Evolutionary conservation across 2,888 invertebrate species (phyloP).

Genomic region (Eupithecia abbreviata): DNA sequence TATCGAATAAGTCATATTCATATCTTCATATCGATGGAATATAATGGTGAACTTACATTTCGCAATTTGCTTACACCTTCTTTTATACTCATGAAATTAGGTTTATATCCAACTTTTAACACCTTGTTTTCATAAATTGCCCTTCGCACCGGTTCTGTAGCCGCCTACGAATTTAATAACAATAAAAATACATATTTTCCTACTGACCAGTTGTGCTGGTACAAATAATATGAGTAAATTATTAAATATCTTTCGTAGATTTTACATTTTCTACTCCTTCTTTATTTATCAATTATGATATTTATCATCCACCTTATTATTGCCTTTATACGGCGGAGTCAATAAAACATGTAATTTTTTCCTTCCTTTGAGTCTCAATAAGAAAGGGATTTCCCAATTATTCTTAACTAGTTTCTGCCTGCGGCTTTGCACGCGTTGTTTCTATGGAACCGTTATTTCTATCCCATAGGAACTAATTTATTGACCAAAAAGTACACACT

Average conservation of each 20-base stretch:
- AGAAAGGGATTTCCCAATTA: too few relatives aligned
- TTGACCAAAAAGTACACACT: too few relatives aligned
- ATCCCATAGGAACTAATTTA: too few relatives aligned
- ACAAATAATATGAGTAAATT: too few relatives aligned
- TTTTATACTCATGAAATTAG: slow-evolving; percentile 82
- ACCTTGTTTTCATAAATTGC: slow-evolving; percentile 85
- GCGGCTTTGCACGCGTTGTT: too few relatives aligned
- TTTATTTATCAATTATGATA: too few relatives aligned
- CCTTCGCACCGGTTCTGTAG: slow-evolving; percentile 77
- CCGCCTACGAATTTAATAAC: slow-evolving; percentile 64
- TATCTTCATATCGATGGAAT: background rate
- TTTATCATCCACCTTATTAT: too few relatives aligned
- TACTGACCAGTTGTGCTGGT: background rate
- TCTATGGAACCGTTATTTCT: too few relatives aligned
- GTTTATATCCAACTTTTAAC: slow-evolving; percentile 80
- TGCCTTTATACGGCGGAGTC: too few relatives aligned
- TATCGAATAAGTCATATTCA: background rate
- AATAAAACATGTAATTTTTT: too few relatives aligned
- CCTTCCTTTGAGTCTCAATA: too few relatives aligned
- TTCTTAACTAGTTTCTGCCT: too few relatives aligned
- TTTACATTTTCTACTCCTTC: background rate
- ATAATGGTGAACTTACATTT: slow-evolving; percentile 53
- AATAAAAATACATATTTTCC: background rate
- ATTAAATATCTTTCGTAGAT: background rate
- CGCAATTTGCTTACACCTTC: slow-evolving; percentile 84